Conservation (phyloP, 1,140 invertebrate genomes). For the Daktulosphaira vitifoliae region DNA sequence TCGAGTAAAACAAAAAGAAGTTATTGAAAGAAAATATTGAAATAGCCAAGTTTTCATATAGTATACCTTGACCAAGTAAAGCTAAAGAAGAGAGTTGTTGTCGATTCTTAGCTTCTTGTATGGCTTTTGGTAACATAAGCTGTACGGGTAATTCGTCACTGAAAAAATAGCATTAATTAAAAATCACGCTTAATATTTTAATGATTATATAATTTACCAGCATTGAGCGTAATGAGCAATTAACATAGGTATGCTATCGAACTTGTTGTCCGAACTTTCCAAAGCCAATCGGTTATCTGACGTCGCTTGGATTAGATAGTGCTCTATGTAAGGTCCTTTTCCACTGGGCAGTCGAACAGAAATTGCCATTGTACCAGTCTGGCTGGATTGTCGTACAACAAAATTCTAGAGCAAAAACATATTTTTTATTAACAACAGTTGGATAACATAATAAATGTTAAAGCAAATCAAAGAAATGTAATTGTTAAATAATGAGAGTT, state of each 20-base stretch:
- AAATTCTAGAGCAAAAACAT: slow-evolving; percentile 59
- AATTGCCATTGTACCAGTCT: slow-evolving; percentile 85
- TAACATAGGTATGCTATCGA: slow-evolving; percentile 80
- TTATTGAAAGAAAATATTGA: background rate
- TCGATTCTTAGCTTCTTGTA: slow-evolving; percentile 75
- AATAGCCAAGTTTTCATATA: background rate
- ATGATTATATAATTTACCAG: no score
- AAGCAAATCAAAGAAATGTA: no score
- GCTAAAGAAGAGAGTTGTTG: slow-evolving; percentile 84
- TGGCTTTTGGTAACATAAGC: slow-evolving; percentile 70
- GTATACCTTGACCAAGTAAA: slow-evolving; percentile 71
- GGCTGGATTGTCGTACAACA: slow-evolving; percentile 86
- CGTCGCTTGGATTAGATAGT: slow-evolving; percentile 85
- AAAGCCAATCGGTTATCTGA: slow-evolving; percentile 66
- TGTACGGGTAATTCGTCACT: slow-evolving; percentile 87
- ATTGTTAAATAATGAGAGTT: background rate
- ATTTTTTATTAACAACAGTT: background rate
- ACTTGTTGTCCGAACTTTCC: slow-evolving; percentile 86
- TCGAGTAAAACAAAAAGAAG: slow-evolving; percentile 9
- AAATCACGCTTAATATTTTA: no score
- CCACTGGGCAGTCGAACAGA: slow-evolving; percentile 78
- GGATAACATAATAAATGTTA: no score
- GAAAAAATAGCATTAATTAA: slow-evolving; percentile 41
- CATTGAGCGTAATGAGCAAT: slow-evolving; percentile 88
- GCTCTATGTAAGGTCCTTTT: slow-evolving; percentile 84